phyloP scores from a whole-genome alignment of 2,113 vertebrate species.

The Pimephales promelas region DNA sequence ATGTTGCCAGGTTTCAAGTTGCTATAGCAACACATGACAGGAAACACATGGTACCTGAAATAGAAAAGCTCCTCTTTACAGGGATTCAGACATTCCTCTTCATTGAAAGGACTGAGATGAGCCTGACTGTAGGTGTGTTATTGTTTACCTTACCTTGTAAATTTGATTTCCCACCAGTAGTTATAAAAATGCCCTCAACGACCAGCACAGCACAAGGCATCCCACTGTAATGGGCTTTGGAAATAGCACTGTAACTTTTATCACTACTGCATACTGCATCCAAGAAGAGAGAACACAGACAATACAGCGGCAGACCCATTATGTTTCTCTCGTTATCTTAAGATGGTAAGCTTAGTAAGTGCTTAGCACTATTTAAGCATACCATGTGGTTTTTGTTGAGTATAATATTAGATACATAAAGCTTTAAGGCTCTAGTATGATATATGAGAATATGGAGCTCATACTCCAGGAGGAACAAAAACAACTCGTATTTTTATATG shows the following conservation, averaged over 20 bases:
- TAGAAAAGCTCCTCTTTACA: slow-evolving; percentile 2
- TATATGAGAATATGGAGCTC: too few relatives aligned
- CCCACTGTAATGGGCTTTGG: slow-evolving; percentile 61
- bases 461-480: too few relatives aligned
- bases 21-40: slow-evolving; percentile 44
- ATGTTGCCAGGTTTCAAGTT: slow-evolving; percentile 26
- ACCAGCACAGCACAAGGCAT: background rate
- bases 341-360: background rate
- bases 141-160: slow-evolving; percentile 3
- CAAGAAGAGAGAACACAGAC: slow-evolving; percentile 37
- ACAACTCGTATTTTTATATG: background rate
- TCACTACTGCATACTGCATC: slow-evolving; percentile 43
- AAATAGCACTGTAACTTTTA: slow-evolving; percentile 50
- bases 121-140: background rate
- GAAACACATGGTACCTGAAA: slow-evolving; percentile 24
- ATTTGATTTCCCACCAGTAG: background rate
- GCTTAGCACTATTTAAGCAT: background rate
- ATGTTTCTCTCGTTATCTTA: background rate
- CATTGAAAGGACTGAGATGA: background rate
- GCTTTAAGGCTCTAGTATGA: too few relatives aligned
- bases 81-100: slow-evolving; percentile 14
- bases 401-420: too few relatives aligned
- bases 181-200: background rate
- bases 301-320: background rate
- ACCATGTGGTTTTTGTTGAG: too few relatives aligned